A percentile compares a stretch with the other conserved stretches of the same genome.
These are phyloP conservation scores for Campoletis raptor DNA, from an alignment of 2,888 invertebrate genomes.

Conservation along the genomic window DNA sequence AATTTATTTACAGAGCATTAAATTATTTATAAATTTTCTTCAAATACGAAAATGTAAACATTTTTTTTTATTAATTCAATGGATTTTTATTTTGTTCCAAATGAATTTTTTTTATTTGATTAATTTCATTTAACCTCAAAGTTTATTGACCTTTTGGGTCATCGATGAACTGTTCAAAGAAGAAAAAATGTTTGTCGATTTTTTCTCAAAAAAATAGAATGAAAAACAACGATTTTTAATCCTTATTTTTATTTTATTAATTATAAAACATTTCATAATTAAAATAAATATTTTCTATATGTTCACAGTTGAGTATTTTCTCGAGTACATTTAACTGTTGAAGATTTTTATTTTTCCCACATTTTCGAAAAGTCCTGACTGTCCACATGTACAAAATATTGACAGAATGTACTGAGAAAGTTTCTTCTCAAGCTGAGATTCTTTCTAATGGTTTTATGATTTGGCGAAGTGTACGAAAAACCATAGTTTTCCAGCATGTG, in stretches of 20 bases:
- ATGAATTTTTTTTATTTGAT: neutral
- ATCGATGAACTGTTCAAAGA: too few relatives aligned
- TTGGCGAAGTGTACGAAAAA: constrained; percentile 46
- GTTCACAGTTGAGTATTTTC: neutral
- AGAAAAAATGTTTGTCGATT: too few relatives aligned
- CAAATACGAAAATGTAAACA: neutral
- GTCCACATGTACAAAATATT: neutral
- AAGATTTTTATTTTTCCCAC: neutral
- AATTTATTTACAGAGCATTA: neutral
- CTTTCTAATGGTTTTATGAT: constrained; percentile 46
- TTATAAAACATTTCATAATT: too few relatives aligned
- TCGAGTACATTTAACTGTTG: neutral
- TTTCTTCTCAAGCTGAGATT: constrained; percentile 1
- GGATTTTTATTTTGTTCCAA: too few relatives aligned
- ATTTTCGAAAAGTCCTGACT: neutral
- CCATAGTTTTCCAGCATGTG: constrained; percentile 72
- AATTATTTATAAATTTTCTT: neutral
- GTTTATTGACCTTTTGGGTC: too few relatives aligned
- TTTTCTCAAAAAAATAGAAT: too few relatives aligned
- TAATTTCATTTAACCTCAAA: neutral
- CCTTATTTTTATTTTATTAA: too few relatives aligned
- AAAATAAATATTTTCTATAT: neutral
- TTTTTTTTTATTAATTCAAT: neutral
- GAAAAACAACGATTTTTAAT: too few relatives aligned
- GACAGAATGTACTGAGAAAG: neutral